phyloP scores from a whole-genome alignment of 2,797 vertebrate genomes.

The Gila robusta region DNA sequence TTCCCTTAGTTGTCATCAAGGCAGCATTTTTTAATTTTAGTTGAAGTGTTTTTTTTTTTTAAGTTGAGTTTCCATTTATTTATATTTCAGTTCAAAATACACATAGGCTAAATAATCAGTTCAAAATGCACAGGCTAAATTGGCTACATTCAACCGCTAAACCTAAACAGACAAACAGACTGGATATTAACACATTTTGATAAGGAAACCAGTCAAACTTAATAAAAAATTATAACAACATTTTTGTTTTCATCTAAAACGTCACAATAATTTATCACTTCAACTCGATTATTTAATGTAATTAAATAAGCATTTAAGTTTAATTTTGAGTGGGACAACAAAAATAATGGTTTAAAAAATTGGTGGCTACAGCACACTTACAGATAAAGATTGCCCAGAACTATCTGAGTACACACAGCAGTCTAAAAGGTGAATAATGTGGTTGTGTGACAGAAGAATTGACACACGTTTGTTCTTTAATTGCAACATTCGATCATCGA shows the following conservation, averaged over 20 bases:
- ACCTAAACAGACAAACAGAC: neutral
- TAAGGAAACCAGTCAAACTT: neutral
- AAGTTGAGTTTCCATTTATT: neutral
- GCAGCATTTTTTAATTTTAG: neutral
- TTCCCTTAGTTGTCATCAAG: too few species aligned
- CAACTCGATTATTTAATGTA: neutral
- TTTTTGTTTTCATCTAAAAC: neutral
- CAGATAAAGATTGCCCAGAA: slow-evolving; percentile 18
- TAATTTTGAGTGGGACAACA: neutral
- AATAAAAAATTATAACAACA: neutral
- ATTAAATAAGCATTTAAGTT: neutral
- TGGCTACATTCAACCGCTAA: neutral
- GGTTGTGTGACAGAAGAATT: too few species aligned
- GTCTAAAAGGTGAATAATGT: neutral
- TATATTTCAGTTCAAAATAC: neutral
- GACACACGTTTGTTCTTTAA: neutral
- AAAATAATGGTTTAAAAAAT: slow-evolving; percentile 10
- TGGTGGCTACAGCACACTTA: neutral
- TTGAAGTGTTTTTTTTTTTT: neutral
- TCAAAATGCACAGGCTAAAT: neutral
- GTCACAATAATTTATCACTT: neutral
- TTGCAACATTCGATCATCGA: slow-evolving; percentile 1
- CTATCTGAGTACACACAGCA: slow-evolving; percentile 30
- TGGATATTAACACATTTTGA: neutral
- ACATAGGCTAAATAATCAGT: too few species aligned